These are phyloP conservation scores for Gastrophryne carolinensis DNA, from an alignment of 2,797 vertebrate genomes.

Conservation along the genomic window DNA sequence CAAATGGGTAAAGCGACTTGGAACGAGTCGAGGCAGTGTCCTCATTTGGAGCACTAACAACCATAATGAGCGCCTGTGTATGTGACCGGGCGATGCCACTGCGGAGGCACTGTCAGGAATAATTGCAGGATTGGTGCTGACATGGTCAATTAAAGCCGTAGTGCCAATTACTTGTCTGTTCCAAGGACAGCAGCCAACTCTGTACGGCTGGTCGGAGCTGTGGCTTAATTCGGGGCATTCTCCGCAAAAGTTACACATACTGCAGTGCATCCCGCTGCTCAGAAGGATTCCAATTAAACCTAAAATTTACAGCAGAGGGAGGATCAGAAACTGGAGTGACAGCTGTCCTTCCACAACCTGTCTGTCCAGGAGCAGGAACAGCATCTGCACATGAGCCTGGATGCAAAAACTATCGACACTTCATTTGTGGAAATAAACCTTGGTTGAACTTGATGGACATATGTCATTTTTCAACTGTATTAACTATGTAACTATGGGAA, in stretches of 20 bases:
- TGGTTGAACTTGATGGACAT: no score
- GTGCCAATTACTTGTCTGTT: conserved; percentile 35
- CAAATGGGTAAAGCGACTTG: neutral
- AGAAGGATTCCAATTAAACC: conserved; percentile 27
- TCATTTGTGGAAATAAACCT: no score
- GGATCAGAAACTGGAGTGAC: neutral
- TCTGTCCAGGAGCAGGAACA: neutral
- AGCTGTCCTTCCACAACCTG: neutral
- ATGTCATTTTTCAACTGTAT: no score
- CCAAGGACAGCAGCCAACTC: conserved; percentile 29
- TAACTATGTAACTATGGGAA: no score
- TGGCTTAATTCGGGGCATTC: conserved; percentile 29
- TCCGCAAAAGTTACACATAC: neutral
- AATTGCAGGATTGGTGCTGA: conserved; percentile 40
- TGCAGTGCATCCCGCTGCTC: conserved; percentile 22
- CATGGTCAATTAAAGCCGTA: conserved; percentile 46
- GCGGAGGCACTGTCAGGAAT: conserved; percentile 29
- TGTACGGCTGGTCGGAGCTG: conserved; percentile 15
- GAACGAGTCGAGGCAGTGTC: neutral
- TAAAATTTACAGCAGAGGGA: conserved; percentile 24
- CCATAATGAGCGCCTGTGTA: conserved; percentile 31
- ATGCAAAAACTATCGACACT: neutral
- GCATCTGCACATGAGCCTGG: neutral
- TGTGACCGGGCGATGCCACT: conserved; percentile 26
- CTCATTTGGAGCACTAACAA: conserved; percentile 26